A percentile compares a stretch with the other conserved stretches of the same genome.
These are phyloP conservation scores for Candoia aspera DNA, from an alignment of 2,113 vertebrate species.

Conservation along the genomic window DNA sequence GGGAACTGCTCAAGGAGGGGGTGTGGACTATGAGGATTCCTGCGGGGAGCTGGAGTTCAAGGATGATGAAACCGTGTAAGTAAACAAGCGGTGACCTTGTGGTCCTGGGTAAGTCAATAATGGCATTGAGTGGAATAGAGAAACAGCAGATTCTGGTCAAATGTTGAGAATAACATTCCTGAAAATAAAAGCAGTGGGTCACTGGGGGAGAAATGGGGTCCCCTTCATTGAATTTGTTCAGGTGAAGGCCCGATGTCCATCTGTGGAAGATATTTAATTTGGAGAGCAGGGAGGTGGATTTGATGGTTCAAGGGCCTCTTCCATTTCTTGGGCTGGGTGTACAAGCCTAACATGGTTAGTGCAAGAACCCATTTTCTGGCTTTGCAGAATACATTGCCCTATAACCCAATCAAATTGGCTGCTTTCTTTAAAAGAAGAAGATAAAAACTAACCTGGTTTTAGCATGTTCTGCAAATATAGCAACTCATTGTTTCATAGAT, in stretches of 20 bases:
- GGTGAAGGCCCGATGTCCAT: background rate
- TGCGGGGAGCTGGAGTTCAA: constrained; percentile 90
- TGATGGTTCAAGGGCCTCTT: too few relatives aligned
- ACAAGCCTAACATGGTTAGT: too few relatives aligned
- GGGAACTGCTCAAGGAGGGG: constrained; percentile 82
- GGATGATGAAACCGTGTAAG: constrained; percentile 94
- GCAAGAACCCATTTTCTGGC: too few relatives aligned
- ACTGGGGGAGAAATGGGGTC: background rate
- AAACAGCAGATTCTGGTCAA: background rate
- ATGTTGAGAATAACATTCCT: background rate
- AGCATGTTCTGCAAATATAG: background rate
- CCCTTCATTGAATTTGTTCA: background rate
- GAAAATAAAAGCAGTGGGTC: background rate
- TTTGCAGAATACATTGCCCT: too few relatives aligned
- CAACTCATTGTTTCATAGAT: too few relatives aligned
- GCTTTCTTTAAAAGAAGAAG: too few relatives aligned
- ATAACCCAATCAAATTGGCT: too few relatives aligned
- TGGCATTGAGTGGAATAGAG: background rate
- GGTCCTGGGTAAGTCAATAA: background rate
- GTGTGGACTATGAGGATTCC: constrained; percentile 89
- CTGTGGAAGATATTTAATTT: background rate
- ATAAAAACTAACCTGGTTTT: background rate
- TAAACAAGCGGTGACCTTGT: background rate
- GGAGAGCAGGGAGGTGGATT: background rate
- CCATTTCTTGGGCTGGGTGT: too few relatives aligned